Base-by-base conservation (phyloP, 2,797 vertebrate genomes). In the Acanthurus lineatus region DNA sequence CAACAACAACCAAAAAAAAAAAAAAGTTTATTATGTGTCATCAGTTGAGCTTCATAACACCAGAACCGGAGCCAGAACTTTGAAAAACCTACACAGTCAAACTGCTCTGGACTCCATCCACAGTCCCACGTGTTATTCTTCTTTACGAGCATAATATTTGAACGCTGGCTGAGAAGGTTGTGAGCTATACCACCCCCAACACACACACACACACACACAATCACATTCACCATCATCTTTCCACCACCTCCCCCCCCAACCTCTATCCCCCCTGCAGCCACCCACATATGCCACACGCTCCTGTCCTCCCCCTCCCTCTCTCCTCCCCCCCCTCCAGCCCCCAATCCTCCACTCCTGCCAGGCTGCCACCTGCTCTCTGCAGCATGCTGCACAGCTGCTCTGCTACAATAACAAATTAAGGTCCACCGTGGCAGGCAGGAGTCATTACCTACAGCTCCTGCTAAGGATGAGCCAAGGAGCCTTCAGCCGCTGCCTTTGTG, bases 371-470 rank as follows among this genome's bases (percentile, higher is more conserved):
- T 96, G 95, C 95, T 96, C 94, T 86, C 90, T 92, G 86, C 91
- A 93, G 94, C 92, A 93, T 94, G 94, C 92, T 81, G 89, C 94
- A 95, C 95, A 96, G 95, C 95, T 96, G 95, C 94, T 94, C 91
- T 60, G 93, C 93, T 93, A 93, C 94, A 95, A 95, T 93, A 95
- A 96, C 95, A 96, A 94, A 95, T 95, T 87, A 95, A 94, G 93
- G 93, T 91, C 93, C 92, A 88, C 92, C 61, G 53, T 89, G 91
- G 90, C 89, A 89, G 77, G 87, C 88, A 92, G 90, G 82, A 74
- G 69, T 70, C 83, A 75, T 88, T 83, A 82, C 74, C 80, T 75
- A 74, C 70, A 44, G 77, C 74, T 85, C 42, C 73, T 60, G 85
- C 76, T 85, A 79, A 51, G 62, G 73, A 80, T 25, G 90, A 88